Conservation (phyloP, 2,113 vertebrate species). For the Scopus umbretta region DNA sequence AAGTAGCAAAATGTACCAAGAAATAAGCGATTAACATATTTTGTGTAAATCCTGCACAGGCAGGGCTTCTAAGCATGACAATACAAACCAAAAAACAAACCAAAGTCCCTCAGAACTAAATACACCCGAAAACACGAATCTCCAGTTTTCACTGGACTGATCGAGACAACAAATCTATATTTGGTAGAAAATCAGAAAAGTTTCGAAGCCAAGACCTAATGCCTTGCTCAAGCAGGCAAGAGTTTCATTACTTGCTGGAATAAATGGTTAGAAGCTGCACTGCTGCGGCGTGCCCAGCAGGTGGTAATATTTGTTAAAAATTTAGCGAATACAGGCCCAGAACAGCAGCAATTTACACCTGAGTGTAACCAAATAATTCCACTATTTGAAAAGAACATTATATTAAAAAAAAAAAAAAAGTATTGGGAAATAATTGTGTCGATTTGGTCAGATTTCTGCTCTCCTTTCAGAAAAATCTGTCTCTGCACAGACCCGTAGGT, state of each 20-base stretch:
- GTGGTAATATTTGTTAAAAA: constrained; percentile 55
- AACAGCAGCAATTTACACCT: background rate
- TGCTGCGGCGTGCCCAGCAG: background rate
- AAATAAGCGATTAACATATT: background rate
- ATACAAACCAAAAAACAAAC: background rate
- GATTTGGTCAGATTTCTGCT: background rate
- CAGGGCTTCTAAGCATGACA: background rate
- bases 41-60: background rate
- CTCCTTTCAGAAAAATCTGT: background rate
- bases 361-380: background rate
- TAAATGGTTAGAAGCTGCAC: background rate
- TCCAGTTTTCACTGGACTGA: background rate
- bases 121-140: background rate
- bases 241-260: background rate
- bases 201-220: background rate
- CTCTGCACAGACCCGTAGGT: background rate
- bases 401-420: background rate
- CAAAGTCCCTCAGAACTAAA: background rate
- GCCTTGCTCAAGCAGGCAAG: background rate
- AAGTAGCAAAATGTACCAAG: background rate
- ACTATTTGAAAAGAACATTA: background rate
- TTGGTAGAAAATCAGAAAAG: background rate
- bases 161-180: background rate
- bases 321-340: background rate
- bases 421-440: background rate